phyloP scores from a whole-genome alignment of 2,113 vertebrate genomes.

The Passer montanus region DNA sequence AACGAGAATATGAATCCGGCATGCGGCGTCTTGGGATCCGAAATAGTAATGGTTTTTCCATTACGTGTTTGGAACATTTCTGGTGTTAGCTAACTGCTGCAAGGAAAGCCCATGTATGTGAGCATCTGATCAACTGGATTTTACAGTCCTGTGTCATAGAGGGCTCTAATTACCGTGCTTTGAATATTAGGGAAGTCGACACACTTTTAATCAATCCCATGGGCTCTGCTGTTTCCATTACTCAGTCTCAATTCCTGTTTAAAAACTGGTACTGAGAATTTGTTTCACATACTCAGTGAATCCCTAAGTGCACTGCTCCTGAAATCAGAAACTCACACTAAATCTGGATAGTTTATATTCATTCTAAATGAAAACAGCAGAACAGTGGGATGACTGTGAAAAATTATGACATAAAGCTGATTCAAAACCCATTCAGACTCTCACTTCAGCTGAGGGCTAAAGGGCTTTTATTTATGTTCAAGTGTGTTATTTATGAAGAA shows the following conservation, averaged over 20 bases:
- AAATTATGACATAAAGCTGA: slow-evolving; percentile 50
- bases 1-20: background rate
- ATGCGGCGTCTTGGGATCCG: background rate
- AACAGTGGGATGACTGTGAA: slow-evolving; percentile 29
- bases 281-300: slow-evolving; percentile 24
- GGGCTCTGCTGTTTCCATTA: slow-evolving; percentile 28
- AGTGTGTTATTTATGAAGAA: slow-evolving; percentile 62
- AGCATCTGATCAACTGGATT: slow-evolving; percentile 12
- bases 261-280: background rate
- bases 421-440: slow-evolving; percentile 37
- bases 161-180: background rate
- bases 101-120: slow-evolving; percentile 27
- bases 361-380: slow-evolving; percentile 11
- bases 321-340: slow-evolving; percentile 14
- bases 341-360: slow-evolving; percentile 1
- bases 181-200: slow-evolving; percentile 16
- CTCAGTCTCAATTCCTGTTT: background rate
- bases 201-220: background rate
- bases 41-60: slow-evolving; percentile 25
- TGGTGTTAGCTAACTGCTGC: background rate
- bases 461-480: slow-evolving; percentile 46
- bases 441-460: slow-evolving; percentile 19
- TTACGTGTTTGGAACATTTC: slow-evolving; percentile 5
- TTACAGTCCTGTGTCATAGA: background rate
- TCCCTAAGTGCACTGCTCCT: background rate